Evolutionary conservation across 2,888 invertebrate species (phyloP).

Genomic region (Tetropium fuscum): DNA sequence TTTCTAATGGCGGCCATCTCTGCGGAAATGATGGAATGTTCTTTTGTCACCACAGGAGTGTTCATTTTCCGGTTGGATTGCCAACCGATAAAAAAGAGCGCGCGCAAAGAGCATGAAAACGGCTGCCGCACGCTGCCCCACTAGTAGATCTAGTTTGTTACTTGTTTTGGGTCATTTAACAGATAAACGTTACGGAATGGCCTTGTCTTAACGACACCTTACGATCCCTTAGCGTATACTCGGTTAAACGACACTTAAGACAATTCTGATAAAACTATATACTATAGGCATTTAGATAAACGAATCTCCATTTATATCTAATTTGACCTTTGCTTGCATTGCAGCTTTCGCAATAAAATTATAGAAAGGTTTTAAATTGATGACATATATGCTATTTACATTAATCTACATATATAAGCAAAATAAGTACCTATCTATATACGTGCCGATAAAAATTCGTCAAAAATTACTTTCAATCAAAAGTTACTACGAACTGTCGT

Average conservation of each 20-base stretch:
- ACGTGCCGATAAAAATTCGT: too few relatives aligned
- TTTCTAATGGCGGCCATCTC: slow-evolving; percentile 64
- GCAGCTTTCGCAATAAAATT: too few relatives aligned
- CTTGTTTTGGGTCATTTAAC: slow-evolving; percentile 62
- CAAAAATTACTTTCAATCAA: too few relatives aligned
- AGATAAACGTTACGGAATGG: slow-evolving; percentile 65
- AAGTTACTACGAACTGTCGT: too few relatives aligned
- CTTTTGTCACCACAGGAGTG: slow-evolving; percentile 67
- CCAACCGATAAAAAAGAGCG: slow-evolving; percentile 64
- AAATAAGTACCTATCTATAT: too few relatives aligned
- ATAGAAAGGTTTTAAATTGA: too few relatives aligned
- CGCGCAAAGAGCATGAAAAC: slow-evolving; percentile 65
- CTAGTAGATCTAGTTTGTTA: slow-evolving; percentile 61
- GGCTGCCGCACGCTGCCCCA: slow-evolving; percentile 42
- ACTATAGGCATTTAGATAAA: slow-evolving; percentile 42
- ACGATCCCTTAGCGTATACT: slow-evolving; percentile 51
- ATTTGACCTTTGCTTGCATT: slow-evolving; percentile 19
- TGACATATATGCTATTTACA: too few relatives aligned
- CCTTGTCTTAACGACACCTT: slow-evolving; percentile 64
- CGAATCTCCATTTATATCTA: slow-evolving; percentile 21
- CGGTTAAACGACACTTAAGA: slow-evolving; percentile 45
- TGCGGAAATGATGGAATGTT: slow-evolving; percentile 68
- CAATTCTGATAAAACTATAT: slow-evolving; percentile 44
- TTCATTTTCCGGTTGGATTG: slow-evolving; percentile 69
- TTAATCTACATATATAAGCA: too few relatives aligned